Evolutionary conservation across 2,888 invertebrate species (phyloP).

Genomic region (Lordiphosa andalusiaca): DNA sequence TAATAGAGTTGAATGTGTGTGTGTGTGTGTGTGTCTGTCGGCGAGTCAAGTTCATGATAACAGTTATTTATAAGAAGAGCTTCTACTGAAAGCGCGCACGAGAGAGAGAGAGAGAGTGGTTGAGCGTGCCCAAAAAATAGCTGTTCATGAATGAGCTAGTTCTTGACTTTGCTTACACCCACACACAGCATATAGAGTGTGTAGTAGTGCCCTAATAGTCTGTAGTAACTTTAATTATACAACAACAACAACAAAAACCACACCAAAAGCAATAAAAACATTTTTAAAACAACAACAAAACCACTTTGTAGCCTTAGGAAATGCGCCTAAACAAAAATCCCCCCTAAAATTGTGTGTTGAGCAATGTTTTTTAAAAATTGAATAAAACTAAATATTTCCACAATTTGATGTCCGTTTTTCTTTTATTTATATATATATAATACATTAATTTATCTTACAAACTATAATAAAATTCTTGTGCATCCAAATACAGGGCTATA

Average conservation of each 20-base stretch:
- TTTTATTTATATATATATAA: background rate
- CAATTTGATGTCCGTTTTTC: background rate
- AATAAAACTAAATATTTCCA: too few relatives aligned
- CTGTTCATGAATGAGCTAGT: background rate
- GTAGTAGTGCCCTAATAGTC: conserved; percentile 35
- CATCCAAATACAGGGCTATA: conserved; percentile 88
- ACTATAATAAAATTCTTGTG: conserved; percentile 82
- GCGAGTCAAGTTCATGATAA: background rate
- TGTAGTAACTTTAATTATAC: conserved; percentile 4
- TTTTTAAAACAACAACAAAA: conserved; percentile 3
- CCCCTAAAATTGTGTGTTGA: conserved; percentile 37
- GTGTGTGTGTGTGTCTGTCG: conserved; percentile 14
- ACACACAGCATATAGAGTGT: too few relatives aligned
- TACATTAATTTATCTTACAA: conserved; percentile 51
- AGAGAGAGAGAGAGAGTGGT: too few relatives aligned
- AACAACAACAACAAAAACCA: too few relatives aligned
- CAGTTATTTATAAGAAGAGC: too few relatives aligned
- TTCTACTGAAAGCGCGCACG: too few relatives aligned
- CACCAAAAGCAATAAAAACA: too few relatives aligned
- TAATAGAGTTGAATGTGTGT: conserved; percentile 20
- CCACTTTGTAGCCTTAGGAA: conserved; percentile 54
- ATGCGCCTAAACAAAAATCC: conserved; percentile 34
- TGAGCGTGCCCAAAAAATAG: too few relatives aligned
- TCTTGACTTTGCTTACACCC: too few relatives aligned
- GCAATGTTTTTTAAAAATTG: conserved; percentile 46